Conservation (phyloP, 2,797 vertebrate species). For the Fistularia commersonii region DNA sequence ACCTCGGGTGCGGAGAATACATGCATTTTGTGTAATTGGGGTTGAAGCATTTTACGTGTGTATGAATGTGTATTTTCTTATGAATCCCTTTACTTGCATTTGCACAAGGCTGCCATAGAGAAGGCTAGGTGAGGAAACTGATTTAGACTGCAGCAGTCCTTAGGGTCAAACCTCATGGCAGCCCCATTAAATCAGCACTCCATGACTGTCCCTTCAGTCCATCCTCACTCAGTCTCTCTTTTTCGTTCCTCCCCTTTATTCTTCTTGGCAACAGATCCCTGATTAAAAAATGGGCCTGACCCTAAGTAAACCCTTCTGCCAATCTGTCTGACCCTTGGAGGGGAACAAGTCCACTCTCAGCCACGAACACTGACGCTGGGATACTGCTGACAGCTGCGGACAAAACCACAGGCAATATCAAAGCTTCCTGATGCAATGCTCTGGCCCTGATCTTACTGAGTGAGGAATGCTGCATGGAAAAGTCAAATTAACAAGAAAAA, state of each 20-base stretch:
- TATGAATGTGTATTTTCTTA: constrained; percentile 1
- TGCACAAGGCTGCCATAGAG: constrained; percentile 9
- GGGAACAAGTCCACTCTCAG: constrained; percentile 31
- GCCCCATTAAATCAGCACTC: constrained; percentile 55
- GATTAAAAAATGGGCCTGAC: constrained; percentile 63
- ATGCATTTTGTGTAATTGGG: constrained; percentile 16
- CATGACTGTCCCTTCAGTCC: too few relatives aligned
- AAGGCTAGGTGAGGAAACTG: constrained; percentile 43
- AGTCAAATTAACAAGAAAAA: constrained; percentile 21
- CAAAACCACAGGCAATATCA: constrained; percentile 35
- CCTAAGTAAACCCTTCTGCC: constrained; percentile 49
- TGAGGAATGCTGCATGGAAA: constrained; percentile 21
- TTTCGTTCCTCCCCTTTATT: constrained; percentile 25
- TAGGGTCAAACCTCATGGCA: constrained; percentile 50
- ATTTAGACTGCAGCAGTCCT: constrained; percentile 34
- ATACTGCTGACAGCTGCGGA: constrained; percentile 47
- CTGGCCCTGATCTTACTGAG: constrained; percentile 5
- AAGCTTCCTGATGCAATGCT: constrained; percentile 44
- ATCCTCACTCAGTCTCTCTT: background rate
- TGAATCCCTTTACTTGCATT: constrained; percentile 11
- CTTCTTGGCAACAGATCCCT: constrained; percentile 50
- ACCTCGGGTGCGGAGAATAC: constrained; percentile 27
- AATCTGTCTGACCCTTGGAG: constrained; percentile 50
- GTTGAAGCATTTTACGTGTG: constrained; percentile 7
- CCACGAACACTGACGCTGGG: constrained; percentile 23